These are phyloP conservation scores for Nemotelus pantherinus DNA, from an alignment of 2,888 invertebrate genomes.

Conservation along the genomic window DNA sequence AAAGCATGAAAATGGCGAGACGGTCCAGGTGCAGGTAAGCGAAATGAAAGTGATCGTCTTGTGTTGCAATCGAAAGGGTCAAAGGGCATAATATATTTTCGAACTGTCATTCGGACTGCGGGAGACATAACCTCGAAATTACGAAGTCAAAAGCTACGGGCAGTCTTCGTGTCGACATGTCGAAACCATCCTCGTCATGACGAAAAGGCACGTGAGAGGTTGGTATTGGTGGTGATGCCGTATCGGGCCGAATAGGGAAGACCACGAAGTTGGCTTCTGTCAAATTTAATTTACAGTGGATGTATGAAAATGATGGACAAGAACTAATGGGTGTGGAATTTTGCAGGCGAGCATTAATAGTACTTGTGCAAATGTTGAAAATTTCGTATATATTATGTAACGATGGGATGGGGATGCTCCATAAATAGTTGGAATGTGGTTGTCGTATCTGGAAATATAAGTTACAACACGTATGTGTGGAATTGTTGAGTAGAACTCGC, in stretches of 20 bases:
- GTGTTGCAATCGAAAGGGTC: background rate
- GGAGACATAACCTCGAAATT: conserved; percentile 6
- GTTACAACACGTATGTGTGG: no score
- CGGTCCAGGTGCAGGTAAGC: conserved; percentile 48
- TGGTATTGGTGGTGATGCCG: conserved; percentile 17
- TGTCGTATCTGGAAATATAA: no score
- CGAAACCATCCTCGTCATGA: conserved; percentile 32
- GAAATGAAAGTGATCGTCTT: background rate
- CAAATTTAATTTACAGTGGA: conserved; percentile 28
- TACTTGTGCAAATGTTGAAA: background rate
- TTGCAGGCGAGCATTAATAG: no score
- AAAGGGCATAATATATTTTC: background rate
- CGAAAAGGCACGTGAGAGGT: conserved; percentile 31
- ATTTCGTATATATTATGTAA: background rate
- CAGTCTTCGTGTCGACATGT: conserved; percentile 21
- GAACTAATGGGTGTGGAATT: background rate
- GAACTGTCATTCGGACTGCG: background rate
- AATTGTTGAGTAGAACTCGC: no score
- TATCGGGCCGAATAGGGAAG: background rate
- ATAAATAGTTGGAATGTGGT: no score
- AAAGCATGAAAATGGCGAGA: conserved; percentile 53
- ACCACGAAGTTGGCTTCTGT: conserved; percentile 11
- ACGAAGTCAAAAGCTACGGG: background rate
- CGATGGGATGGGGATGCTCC: no score
- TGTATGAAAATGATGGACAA: conserved; percentile 29